Conservation (phyloP, 1,140 invertebrate species). For the Drosophila jambulina region DNA sequence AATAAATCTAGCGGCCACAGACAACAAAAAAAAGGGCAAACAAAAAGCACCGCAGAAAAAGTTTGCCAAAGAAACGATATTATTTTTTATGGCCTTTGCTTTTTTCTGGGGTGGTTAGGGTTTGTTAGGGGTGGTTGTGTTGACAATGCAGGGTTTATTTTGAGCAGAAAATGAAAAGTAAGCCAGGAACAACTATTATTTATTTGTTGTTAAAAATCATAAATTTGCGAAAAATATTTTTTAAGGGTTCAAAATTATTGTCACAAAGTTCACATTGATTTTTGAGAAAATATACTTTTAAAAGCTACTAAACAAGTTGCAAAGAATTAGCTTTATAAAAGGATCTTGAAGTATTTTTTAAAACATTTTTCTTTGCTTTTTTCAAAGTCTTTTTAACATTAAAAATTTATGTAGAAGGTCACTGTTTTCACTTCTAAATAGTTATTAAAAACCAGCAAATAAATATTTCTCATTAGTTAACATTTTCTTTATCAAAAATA, state of each 20-base stretch:
- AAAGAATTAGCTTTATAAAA: too few species aligned
- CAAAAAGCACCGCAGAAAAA: slow-evolving; percentile 29
- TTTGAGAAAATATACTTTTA: too few species aligned
- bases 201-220: neutral
- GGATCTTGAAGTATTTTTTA: neutral
- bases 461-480: neutral
- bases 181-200: neutral
- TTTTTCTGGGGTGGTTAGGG: slow-evolving; percentile 21
- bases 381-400: neutral
- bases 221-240: neutral
- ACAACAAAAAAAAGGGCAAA: slow-evolving; percentile 54
- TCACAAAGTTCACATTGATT: too few species aligned
- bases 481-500: neutral
- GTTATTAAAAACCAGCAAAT: neutral
- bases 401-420: too few species aligned
- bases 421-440: neutral
- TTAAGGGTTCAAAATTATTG: neutral
- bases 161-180: neutral
- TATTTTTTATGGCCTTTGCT: slow-evolving; percentile 23
- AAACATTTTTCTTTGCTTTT: too few species aligned
- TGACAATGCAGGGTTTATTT: slow-evolving; percentile 4
- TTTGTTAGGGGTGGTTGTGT: slow-evolving; percentile 25
- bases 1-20: slow-evolving; percentile 74
- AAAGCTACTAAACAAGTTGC: too few species aligned
- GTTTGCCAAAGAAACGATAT: slow-evolving; percentile 28